Evolutionary conservation across 1,140 invertebrate genomes (phyloP), one percentile per base, ranked within the genome.

Genomic region (Drosophila lini): DNA sequence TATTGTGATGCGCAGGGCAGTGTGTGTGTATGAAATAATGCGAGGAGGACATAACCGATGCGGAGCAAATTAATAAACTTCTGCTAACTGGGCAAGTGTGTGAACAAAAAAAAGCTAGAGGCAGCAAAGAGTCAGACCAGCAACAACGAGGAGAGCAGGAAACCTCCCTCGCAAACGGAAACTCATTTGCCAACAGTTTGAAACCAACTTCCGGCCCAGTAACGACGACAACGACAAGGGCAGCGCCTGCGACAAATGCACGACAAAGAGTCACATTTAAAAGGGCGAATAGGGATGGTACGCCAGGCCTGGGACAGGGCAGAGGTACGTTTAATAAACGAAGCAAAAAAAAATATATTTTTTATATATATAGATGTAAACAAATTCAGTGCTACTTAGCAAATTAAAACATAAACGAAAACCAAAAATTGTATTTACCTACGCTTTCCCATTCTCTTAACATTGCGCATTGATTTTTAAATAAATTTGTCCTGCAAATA

Each of bases 161-260:
- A 80, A 60, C 78, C 70, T 75, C 77, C 71, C 65, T 60, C 59
- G 64, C 70, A 80, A 80, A 57, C 78, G 78, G 78, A 80, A 80
- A 80, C 78, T 80, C 78, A 80, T 80, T 80, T 80, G 78, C 78
- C 78, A 80, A 80, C 78, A 80, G 78, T 80, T 80, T 80, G 78
- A 80, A 80, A 80, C 70, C 63, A 64, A 80, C 78, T 80, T 80
- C 78, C 78, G 71, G 71, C 71, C 63, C 71, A 71, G 53, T 69
- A 53, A 73, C 76, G 65, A 70, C 59, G 60, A 56, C 71, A 63
- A 74, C 57, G 63, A 60, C 70, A 74, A 74, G 64, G 61, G 64
- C 77, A 57, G 67, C 67, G 41, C 56, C 74, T 57, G 53, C 41
- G 56, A 63, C 71, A 74, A 74, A 62, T 69, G 62, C 74, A 77